Evolutionary conservation across 1,140 invertebrate species (phyloP).

Genomic region (Pseudobourletiella spinata): DNA sequence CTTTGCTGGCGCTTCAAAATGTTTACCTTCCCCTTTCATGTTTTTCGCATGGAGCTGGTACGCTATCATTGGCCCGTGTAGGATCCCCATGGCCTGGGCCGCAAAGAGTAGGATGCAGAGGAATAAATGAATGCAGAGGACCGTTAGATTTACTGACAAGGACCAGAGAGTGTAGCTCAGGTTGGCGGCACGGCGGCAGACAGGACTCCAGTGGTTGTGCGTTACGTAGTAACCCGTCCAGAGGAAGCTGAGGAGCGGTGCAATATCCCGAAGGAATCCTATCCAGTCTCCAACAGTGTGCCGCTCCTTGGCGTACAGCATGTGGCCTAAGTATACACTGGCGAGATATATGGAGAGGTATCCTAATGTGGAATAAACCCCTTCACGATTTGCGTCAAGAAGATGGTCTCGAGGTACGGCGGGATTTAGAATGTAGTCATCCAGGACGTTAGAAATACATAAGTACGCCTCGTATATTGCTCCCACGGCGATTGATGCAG

Average conservation of each 20-base stretch:
- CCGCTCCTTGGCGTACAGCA: conserved; percentile 43
- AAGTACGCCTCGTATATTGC: conserved; percentile 61
- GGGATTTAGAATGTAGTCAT: conserved; percentile 59
- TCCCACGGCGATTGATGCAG: conserved; percentile 49
- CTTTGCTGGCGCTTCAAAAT: conserved; percentile 3
- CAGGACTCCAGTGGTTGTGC: conserved; percentile 47
- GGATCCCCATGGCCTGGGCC: conserved; percentile 19
- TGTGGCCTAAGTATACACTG: conserved; percentile 56
- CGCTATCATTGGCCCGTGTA: conserved; percentile 31
- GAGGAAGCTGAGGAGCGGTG: conserved; percentile 43
- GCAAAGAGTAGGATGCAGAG: conserved; percentile 3
- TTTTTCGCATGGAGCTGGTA: conserved; percentile 15
- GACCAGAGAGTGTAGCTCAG: conserved; percentile 65
- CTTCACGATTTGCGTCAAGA: conserved; percentile 78
- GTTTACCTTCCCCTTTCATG: conserved; percentile 13
- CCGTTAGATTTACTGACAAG: conserved; percentile 41
- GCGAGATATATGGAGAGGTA: conserved; percentile 74
- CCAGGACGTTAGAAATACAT: conserved; percentile 36
- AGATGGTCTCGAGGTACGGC: conserved; percentile 48
- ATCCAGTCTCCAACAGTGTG: conserved; percentile 39
- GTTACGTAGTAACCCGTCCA: conserved; percentile 45
- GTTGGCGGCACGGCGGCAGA: conserved; percentile 62
- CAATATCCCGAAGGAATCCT: conserved; percentile 38
- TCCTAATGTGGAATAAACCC: conserved; percentile 70
- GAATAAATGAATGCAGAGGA: conserved; percentile 18